Evolutionary conservation across 2,113 vertebrate genomes (phyloP).

Genomic region (Hippoglossus stenolepis): DNA sequence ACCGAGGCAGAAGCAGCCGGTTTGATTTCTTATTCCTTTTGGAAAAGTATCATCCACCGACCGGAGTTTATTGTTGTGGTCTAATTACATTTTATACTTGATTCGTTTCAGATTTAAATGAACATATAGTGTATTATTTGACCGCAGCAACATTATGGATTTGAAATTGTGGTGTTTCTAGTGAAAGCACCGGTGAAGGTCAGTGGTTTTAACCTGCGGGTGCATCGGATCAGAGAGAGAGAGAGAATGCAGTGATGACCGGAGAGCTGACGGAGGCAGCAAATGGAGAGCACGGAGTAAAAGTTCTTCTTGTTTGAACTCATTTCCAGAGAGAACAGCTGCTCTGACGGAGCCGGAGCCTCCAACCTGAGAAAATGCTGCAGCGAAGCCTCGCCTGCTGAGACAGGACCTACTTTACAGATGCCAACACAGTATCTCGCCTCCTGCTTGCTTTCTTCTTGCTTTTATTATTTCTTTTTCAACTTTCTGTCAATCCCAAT

Average conservation of each 20-base stretch:
- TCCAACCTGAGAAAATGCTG: slow-evolving; percentile 38
- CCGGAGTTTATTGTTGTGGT: background rate
- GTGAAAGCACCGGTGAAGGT: too few species aligned
- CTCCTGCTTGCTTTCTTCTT: background rate
- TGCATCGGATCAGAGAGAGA: background rate
- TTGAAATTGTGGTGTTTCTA: too few species aligned
- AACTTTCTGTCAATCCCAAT: too few species aligned
- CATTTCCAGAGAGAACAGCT: slow-evolving; percentile 56
- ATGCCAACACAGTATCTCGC: background rate
- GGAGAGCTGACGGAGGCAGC: slow-evolving; percentile 44
- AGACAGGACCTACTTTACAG: slow-evolving; percentile 25
- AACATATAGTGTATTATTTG: background rate
- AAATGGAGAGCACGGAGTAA: slow-evolving; percentile 41
- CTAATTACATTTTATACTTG: too few species aligned
- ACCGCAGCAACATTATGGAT: too few species aligned
- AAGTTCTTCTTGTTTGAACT: slow-evolving; percentile 42
- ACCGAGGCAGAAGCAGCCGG: background rate
- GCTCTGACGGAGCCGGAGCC: slow-evolving; percentile 35
- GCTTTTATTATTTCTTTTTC: background rate
- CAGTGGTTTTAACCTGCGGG: too few species aligned
- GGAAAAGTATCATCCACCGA: background rate
- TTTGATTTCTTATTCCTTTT: background rate
- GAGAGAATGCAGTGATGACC: slow-evolving; percentile 27
- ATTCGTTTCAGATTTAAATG: too few species aligned
- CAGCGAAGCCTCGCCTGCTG: background rate